A percentile compares a stretch with the other conserved stretches of the same genome.
phyloP scores from a whole-genome alignment of 2,113 vertebrate genomes.

The Ceratotherium simum region DNA sequence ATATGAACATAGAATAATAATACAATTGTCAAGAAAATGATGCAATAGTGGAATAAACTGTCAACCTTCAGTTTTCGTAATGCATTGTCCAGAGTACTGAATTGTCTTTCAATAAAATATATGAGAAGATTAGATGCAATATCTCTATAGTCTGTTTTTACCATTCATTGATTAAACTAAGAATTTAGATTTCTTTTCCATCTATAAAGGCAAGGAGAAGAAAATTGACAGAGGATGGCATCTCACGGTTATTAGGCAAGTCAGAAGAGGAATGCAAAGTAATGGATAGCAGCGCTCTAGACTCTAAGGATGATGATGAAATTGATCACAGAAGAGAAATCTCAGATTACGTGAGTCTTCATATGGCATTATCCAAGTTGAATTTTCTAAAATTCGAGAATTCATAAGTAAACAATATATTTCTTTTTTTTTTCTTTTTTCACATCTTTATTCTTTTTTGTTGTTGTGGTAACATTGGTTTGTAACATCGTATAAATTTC shows the following conservation, averaged over 20 bases:
- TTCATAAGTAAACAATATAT: not conserved
- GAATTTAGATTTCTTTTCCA: not conserved
- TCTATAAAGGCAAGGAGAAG: not conserved
- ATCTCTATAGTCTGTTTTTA: not conserved
- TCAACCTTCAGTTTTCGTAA: not conserved
- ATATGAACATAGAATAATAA: not conserved
- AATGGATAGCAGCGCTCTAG: not conserved
- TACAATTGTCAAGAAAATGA: not conserved
- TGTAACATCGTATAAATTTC: no score
- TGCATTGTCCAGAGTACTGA: not conserved
- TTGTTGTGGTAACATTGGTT: no score
- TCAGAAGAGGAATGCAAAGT: not conserved
- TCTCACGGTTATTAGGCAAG: not conserved
- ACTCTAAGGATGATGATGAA: not conserved
- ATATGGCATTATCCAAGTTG: not conserved
- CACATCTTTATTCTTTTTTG: no score
- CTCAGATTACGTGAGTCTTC: not conserved
- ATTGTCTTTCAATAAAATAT: not conserved
- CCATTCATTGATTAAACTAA: not conserved
- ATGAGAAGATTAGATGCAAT: not conserved
- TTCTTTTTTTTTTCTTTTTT: not conserved
- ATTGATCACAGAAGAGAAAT: not conserved
- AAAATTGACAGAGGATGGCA: not conserved
- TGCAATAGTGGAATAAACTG: not conserved
- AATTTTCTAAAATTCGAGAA: not conserved